phyloP scores from a whole-genome alignment of 92 coral and sea anemone species.

The Scolanthus callimorphus region DNA sequence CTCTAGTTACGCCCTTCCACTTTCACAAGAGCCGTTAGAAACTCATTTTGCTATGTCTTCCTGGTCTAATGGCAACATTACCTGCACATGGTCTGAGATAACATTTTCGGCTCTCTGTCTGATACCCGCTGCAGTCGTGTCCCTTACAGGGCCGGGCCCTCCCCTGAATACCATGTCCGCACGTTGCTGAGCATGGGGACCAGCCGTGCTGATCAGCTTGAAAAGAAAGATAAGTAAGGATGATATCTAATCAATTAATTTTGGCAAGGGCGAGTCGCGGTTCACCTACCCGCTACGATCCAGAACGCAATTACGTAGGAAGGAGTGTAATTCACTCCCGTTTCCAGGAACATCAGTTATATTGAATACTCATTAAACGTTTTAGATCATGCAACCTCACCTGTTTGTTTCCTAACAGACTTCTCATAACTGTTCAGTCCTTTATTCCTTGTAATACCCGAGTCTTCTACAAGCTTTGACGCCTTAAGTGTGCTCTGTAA shows the following conservation, averaged over 20 bases:
- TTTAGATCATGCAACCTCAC: too few relatives aligned
- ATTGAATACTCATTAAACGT: too few relatives aligned
- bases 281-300: too few relatives aligned
- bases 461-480: conserved; percentile 35
- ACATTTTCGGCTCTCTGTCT: conserved; percentile 73
- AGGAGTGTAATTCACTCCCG: too few relatives aligned
- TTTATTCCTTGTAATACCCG: conserved; percentile 33
- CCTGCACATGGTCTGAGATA: conserved; percentile 69
- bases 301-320: too few relatives aligned
- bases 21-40: background rate
- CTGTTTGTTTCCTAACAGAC: too few relatives aligned
- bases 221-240: background rate
- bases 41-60: background rate
- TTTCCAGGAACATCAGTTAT: too few relatives aligned
- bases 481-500: conserved; percentile 40
- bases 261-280: too few relatives aligned
- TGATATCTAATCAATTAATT: too few relatives aligned
- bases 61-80: conserved; percentile 10
- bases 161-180: conserved; percentile 80
- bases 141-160: conserved; percentile 69
- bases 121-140: conserved; percentile 55
- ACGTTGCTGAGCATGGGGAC: conserved; percentile 85
- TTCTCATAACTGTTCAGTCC: too few relatives aligned
- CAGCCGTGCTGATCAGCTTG: conserved; percentile 29
- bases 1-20: too few relatives aligned